These are phyloP conservation scores for Diaperis boleti DNA, from an alignment of 2,888 invertebrate genomes.

Conservation along the genomic window DNA sequence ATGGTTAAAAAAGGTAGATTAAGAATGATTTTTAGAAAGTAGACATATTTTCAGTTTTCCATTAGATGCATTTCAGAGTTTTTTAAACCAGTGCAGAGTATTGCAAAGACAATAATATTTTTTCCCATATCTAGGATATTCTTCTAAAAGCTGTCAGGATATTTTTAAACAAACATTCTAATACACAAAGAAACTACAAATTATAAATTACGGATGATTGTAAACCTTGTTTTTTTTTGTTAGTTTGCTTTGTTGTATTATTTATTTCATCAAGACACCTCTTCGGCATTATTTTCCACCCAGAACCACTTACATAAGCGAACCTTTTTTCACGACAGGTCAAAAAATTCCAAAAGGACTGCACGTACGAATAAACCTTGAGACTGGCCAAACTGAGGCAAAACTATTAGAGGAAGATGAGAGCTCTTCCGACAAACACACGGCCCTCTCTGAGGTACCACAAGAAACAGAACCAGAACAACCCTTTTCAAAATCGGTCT, in stretches of 20 bases:
- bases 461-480: conserved; percentile 38
- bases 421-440: conserved; percentile 47
- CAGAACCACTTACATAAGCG: not conserved
- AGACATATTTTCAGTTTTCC: too few relatives aligned
- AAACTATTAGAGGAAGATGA: conserved; percentile 73
- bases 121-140: too few relatives aligned
- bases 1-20: too few relatives aligned
- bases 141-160: too few relatives aligned
- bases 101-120: too few relatives aligned
- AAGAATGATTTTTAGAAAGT: too few relatives aligned
- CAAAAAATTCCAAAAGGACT: conserved; percentile 80
- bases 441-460: conserved; percentile 40
- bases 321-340: conserved; percentile 65
- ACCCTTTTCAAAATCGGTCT: conserved; percentile 51
- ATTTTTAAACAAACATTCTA: too few relatives aligned
- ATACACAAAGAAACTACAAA: too few relatives aligned
- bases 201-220: too few relatives aligned
- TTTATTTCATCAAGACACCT: conserved; percentile 4
- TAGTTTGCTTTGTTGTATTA: not conserved
- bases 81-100: too few relatives aligned
- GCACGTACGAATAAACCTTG: conserved; percentile 81
- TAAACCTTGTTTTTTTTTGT: too few relatives aligned
- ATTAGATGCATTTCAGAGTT: too few relatives aligned
- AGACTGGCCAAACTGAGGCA: conserved; percentile 80
- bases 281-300: conserved; percentile 22